Conservation (phyloP, 2,797 vertebrate genomes). For the Serranus cabrilla region DNA sequence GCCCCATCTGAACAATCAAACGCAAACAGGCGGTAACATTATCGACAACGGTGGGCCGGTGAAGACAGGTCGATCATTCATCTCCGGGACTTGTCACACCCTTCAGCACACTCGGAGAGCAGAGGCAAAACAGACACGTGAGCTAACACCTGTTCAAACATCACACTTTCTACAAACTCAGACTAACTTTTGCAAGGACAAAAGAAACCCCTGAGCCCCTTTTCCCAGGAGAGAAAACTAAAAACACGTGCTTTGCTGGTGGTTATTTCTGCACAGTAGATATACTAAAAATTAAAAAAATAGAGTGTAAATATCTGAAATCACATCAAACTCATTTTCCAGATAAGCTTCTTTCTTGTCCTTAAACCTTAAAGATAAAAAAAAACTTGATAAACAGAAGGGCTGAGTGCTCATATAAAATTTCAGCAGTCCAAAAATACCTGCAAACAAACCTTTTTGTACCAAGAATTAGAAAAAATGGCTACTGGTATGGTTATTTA, state of each 20-base stretch:
- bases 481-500: no score
- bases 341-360: background rate
- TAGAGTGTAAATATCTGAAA: no score
- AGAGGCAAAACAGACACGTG: slow-evolving; percentile 13
- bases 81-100: slow-evolving; percentile 22
- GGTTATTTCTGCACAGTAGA: background rate
- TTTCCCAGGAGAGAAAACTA: background rate
- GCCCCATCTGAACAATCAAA: slow-evolving; percentile 52
- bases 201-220: background rate
- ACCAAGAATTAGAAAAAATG: no score
- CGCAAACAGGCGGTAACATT: slow-evolving; percentile 39
- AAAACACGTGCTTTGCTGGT: slow-evolving; percentile 23
- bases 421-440: no score
- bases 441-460: no score
- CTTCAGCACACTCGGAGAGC: slow-evolving; percentile 3
- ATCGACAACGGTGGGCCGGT: slow-evolving; percentile 30
- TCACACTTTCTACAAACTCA: slow-evolving; percentile 18
- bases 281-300: background rate
- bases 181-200: background rate
- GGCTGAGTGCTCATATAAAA: no score
- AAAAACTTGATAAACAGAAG: no score
- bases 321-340: background rate
- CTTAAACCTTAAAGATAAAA: background rate
- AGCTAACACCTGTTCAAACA: slow-evolving; percentile 69
- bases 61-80: slow-evolving; percentile 25